Evolutionary conservation across 2,797 vertebrate species (phyloP), one percentile per base, ranked within the genome.

Genomic region (Setipinna tenuifilis): DNA sequence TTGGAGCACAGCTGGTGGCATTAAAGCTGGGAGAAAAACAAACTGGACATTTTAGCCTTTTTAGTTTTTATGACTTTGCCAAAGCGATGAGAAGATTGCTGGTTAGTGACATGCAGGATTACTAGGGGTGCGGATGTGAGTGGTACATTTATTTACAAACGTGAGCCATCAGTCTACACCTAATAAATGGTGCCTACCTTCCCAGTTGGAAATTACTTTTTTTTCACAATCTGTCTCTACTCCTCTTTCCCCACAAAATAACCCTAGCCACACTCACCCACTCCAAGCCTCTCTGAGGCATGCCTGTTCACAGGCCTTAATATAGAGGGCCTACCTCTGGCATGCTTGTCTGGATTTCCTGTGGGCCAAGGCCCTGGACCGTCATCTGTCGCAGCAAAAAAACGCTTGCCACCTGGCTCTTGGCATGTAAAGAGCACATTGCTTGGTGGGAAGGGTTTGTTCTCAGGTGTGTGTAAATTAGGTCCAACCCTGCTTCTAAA

Each of bases 341-440:
- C 87, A 87, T 81, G 57, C 50, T 48, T 87, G 65, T 84, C 89
- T 93, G 90, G 86, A 90, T 92, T 93, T 91, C 89, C 91, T 88
- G 88, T 89, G 87, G 50, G 85, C 90, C 71, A 46, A 84, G 85
- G 92, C 89, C 90, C 87, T 90, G 87, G 91, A 85, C 83, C 91
- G 87, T 93, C 92, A 94, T 94, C 93, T 93, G 90, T 80, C 90
- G 89, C 91, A 90, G 83, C 85, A 71, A 89, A 88, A 86, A 86
- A 84, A 88, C 86, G 61, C 58, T 81, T 65, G 85, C 86, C 84
- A 81, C 65, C 86, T 54, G 68, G 57, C 35, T 25, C 81, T 14
- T 19, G 12, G 59, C 59, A 16, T 59, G 19, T 54, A 35, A 21
- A 54, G 71, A 44, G 31, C 7, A 31, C 35, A 25, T 9, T 71